Base-by-base conservation (phyloP, 1,140 invertebrate genomes). In the Apolygus lucorum region DNA sequence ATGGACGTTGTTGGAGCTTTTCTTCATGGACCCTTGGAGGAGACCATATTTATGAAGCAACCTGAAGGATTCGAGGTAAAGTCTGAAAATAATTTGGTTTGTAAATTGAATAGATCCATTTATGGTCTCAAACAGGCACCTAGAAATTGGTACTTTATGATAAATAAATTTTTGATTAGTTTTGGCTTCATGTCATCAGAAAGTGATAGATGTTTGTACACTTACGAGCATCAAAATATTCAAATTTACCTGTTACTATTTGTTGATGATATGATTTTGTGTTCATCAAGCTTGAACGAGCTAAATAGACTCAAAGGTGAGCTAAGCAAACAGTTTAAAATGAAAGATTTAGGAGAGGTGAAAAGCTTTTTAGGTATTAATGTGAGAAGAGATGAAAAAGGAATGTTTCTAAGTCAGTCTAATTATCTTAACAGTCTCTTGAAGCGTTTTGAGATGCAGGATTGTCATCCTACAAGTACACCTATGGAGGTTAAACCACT, bases 1-100 rank as follows among this genome's bases (percentile, higher is more conserved):
- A 73, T 77, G 22, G 78, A 79, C 74, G 74, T 76, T 1, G 76
- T 71, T 8, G 79, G 76, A n/a, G 79, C 80, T 0, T 81, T 80
- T 72, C 71, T 81, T 0, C 71, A 82, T 74, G 79, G 77, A 0
- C 52, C 75, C 2, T 52, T 81, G 1, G 65, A 80, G 17, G 78
- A 82, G 69, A 75, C 75, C 49, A 75, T 81, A 0, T 81, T 75
- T 70, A 76, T 79, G 70, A 42, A 68, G 21, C 74, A 70, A 68
- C 72, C 74, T 42, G 42, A 69, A 24, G 52, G 71, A 52, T 52
- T 64, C 22, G 22, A 68, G 52, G 63, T 63, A 4, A 29, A 69
- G 24, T 14, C 54, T 29, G 24, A 69, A 11, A 49, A 8, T 11
- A 49, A 49, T 49, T 49, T 49, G 34, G 34, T 49, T 49, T 49